These are phyloP conservation scores for Aphelenchoides bicaudatus DNA, from an alignment of 2,888 invertebrate species.

Conservation along the genomic window DNA sequence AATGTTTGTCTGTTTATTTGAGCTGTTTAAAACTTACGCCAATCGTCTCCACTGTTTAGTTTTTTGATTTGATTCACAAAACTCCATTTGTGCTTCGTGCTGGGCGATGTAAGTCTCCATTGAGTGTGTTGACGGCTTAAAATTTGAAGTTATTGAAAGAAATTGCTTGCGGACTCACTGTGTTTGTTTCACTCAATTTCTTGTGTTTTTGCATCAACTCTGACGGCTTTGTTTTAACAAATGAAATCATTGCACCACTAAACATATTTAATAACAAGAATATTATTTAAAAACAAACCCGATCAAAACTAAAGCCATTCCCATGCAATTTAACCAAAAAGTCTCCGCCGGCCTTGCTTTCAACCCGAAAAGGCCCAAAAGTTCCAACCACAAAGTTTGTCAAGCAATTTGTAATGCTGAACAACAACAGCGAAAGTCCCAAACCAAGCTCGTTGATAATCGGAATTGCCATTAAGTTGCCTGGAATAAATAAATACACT, in stretches of 20 bases:
- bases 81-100: no score
- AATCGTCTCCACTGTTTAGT: no score
- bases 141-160: constrained; percentile 14
- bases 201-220: constrained; percentile 6
- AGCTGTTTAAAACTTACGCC: constrained; percentile 1
- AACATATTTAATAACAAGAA: constrained; percentile 19
- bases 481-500: constrained; percentile 43
- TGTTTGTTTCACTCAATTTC: not conserved
- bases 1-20: constrained; percentile 18
- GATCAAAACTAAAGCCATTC: constrained; percentile 35
- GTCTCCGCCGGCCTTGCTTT: constrained; percentile 33
- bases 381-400: constrained; percentile 63
- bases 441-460: constrained; percentile 64
- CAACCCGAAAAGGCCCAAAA: constrained; percentile 44
- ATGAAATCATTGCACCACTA: constrained; percentile 38
- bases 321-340: constrained; percentile 36
- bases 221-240: constrained; percentile 33
- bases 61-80: no score
- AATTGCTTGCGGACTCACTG: not conserved
- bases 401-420: constrained; percentile 63
- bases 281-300: constrained; percentile 35
- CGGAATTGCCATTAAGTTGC: constrained; percentile 63
- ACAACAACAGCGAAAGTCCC: constrained; percentile 63
- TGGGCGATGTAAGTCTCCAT: no score
- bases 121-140: not conserved